Percentiles rank a stretch among this genome's conserved stretches.
Conservation (phyloP, 2,797 vertebrate genomes). For the Pseudomugil gertrudae region DNA sequence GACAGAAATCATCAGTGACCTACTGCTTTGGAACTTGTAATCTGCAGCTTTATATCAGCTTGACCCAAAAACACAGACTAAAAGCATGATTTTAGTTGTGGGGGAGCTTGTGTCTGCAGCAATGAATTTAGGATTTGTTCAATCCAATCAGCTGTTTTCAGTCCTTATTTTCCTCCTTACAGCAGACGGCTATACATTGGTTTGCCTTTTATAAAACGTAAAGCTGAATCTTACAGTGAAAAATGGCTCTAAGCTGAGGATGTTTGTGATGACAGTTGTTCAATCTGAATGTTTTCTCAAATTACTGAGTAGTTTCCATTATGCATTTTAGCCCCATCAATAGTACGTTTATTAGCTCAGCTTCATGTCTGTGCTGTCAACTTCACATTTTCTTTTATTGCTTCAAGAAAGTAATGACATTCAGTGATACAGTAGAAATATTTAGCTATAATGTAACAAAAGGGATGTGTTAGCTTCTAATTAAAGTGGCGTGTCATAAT, state of each 20-base stretch:
- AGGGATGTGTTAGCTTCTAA: background rate
- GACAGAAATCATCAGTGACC: constrained; percentile 45
- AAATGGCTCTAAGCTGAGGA: background rate
- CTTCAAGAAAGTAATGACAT: constrained; percentile 26
- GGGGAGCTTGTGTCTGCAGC: constrained; percentile 28
- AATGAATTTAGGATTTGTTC: constrained; percentile 25
- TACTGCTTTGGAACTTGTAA: constrained; percentile 60
- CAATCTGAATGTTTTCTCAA: background rate
- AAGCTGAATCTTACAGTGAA: background rate
- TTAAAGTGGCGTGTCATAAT: background rate
- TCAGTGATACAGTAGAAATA: constrained; percentile 8
- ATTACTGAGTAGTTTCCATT: background rate
- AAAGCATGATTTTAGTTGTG: constrained; percentile 18
- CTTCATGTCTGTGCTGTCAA: background rate
- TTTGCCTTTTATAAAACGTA: background rate
- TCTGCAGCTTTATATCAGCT: constrained; percentile 57
- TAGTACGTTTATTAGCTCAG: constrained; percentile 16
- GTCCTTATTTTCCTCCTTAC: background rate
- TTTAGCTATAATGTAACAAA: constrained; percentile 2
- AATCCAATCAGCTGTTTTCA: constrained; percentile 19
- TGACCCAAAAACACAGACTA: constrained; percentile 51
- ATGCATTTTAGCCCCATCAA: constrained; percentile 34
- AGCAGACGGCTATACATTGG: constrained; percentile 29
- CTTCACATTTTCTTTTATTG: constrained; percentile 9
- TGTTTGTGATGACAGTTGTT: constrained; percentile 6